These are phyloP conservation scores for Idris sp. DNA, from an alignment of 1,140 invertebrate species.

Conservation along the genomic window DNA sequence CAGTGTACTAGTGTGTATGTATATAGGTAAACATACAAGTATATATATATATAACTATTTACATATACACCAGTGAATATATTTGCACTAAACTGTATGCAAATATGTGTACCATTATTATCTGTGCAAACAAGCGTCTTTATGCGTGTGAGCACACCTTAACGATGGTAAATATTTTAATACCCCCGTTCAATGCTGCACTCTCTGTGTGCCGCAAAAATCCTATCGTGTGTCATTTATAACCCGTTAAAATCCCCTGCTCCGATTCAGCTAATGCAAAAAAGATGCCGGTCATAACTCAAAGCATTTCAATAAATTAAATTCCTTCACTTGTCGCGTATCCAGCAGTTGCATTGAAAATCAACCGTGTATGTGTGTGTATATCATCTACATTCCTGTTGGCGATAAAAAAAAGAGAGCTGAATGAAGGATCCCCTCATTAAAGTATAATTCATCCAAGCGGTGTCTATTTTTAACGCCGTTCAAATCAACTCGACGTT, in stretches of 20 bases:
- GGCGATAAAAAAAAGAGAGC: constrained; percentile 10
- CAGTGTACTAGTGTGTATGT: too few species aligned
- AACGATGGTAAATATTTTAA: constrained; percentile 49
- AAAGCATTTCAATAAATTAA: constrained; percentile 39
- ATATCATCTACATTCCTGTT: background rate
- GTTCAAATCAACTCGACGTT: too few species aligned
- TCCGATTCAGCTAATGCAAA: constrained; percentile 2
- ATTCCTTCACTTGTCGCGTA: constrained; percentile 38
- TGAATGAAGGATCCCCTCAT: constrained; percentile 26
- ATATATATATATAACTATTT: constrained; percentile 48
- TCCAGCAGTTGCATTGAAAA: too few species aligned
- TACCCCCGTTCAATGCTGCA: constrained; percentile 19
- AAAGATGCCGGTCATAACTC: constrained; percentile 26
- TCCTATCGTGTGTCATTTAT: constrained; percentile 30
- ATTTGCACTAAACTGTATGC: constrained; percentile 47
- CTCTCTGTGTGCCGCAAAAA: constrained; percentile 36
- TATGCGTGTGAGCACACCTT: constrained; percentile 31
- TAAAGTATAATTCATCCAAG: constrained; percentile 30
- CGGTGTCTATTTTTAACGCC: constrained; percentile 18
- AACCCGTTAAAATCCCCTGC: constrained; percentile 12
- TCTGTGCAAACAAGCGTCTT: constrained; percentile 45
- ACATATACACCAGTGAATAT: constrained; percentile 43
- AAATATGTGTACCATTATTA: constrained; percentile 54
- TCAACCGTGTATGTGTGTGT: constrained; percentile 10
- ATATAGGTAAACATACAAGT: too few species aligned